phyloP scores from a whole-genome alignment of 2,888 invertebrate species.

The Acrobasis repandana region DNA sequence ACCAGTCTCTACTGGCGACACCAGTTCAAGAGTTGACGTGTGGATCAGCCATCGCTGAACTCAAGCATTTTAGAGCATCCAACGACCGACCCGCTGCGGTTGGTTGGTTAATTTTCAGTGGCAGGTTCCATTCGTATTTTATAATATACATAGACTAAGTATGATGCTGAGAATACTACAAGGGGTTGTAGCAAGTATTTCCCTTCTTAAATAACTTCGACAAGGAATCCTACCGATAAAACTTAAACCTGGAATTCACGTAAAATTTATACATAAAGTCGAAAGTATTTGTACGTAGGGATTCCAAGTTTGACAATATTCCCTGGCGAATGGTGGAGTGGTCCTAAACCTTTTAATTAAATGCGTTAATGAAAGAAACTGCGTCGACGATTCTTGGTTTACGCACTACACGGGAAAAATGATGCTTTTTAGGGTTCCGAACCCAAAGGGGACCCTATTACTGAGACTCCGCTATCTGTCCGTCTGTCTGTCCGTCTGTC shows the following conservation, averaged over 20 bases:
- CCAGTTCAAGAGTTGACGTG: too few relatives aligned
- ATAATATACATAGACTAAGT: too few relatives aligned
- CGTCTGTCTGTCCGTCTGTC: too few relatives aligned
- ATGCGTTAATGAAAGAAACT: constrained; percentile 38
- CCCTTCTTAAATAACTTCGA: not conserved
- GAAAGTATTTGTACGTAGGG: constrained; percentile 10
- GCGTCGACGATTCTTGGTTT: constrained; percentile 25
- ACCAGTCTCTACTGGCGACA: too few relatives aligned
- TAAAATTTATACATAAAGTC: constrained; percentile 18
- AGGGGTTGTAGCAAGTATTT: not conserved
- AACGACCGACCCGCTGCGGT: too few relatives aligned
- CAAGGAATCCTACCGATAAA: not conserved
- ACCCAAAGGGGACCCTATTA: too few relatives aligned
- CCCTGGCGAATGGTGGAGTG: constrained; percentile 1
- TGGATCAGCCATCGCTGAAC: too few relatives aligned
- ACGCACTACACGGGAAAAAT: constrained; percentile 29
- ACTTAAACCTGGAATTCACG: constrained; percentile 1
- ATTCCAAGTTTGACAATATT: constrained; percentile 24
- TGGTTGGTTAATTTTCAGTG: too few relatives aligned
- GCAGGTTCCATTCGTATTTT: too few relatives aligned
- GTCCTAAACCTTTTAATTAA: constrained; percentile 38
- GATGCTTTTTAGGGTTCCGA: constrained; percentile 2
- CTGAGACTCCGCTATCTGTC: too few relatives aligned
- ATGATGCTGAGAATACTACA: too few relatives aligned
- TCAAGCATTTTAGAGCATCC: too few relatives aligned